Evolutionary conservation across 2,888 invertebrate genomes (phyloP).

Genomic region (Aporophyla nigra): DNA sequence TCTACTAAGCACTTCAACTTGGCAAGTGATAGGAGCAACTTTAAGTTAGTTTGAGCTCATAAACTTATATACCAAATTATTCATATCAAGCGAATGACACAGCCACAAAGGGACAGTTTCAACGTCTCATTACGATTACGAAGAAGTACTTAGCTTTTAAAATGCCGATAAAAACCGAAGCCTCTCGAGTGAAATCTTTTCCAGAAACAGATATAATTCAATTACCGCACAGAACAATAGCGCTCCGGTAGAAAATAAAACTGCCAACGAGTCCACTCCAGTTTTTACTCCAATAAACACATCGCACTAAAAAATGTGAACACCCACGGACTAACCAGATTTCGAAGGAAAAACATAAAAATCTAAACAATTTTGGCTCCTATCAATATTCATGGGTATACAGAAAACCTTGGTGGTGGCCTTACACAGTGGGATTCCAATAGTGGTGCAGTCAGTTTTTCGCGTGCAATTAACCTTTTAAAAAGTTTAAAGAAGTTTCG

Average conservation of each 20-base stretch:
- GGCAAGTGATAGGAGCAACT: constrained; percentile 30
- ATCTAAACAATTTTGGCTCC: constrained; percentile 81
- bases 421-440: constrained; percentile 81
- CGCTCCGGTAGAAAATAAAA: constrained; percentile 56
- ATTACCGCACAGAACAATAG: constrained; percentile 65
- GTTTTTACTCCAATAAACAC: constrained; percentile 69
- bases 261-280: constrained; percentile 35
- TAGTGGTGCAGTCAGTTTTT: constrained; percentile 81
- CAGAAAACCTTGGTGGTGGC: constrained; percentile 85
- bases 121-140: constrained; percentile 34
- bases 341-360: constrained; percentile 74
- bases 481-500: constrained; percentile 76
- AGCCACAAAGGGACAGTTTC: background rate
- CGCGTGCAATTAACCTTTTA: constrained; percentile 84
- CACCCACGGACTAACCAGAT: constrained; percentile 77
- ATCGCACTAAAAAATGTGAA: constrained; percentile 70
- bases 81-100: background rate
- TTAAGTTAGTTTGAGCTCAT: constrained; percentile 30
- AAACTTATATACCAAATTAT: constrained; percentile 16
- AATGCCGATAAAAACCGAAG: constrained; percentile 44
- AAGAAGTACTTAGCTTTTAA: constrained; percentile 59
- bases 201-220: constrained; percentile 67
- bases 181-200: constrained; percentile 48
- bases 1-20: constrained; percentile 33
- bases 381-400: constrained; percentile 85